Base-by-base conservation (phyloP, 2,113 vertebrate genomes). In the Chaenogobius annularis region DNA sequence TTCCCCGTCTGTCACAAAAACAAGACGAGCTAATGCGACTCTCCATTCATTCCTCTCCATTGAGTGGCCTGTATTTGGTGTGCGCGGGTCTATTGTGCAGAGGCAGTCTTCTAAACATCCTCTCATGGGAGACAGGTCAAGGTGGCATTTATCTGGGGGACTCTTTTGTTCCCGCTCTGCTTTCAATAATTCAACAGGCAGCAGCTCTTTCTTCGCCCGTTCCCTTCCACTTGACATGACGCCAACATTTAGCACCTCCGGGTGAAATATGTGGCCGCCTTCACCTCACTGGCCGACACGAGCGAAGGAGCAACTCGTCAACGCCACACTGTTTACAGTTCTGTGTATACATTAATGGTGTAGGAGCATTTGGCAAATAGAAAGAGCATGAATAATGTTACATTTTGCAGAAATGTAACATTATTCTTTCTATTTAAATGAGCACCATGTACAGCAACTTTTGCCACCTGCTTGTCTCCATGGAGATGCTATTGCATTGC, bases 111-210 rank as follows among this genome's bases (percentile, higher is more conserved):
- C 83, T 67, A 80, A 84, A 75, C 81, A 75, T 75, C 66, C 80
- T 89, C 52, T 83, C 69, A 55, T 55, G 83, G 84, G 80, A 81
- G 50, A 59, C 35, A 58, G 81, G 77, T 85, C 10, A 14, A 68
- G 73, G 63, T 84, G 85, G 80, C 85, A 88, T 90, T 92, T 89
- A 87, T 86, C 72, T 75, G 52, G 69, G 81, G 67, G 74, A 73
- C 70, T 82, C 80, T 84, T 89, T 89, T 89, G 77, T 89, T 89
- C 83, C 84, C 84, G 72, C 68, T 83, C 74, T 10, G 19, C 68
- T 72, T 85, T 91, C 73, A 92, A 90, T 89, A 88, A 91, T 92
- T 91, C 79, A 92, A 15, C 15, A 77, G 80, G 55, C 79, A 70
- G 50, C 50, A 13, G 67, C 62, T 48, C 40, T 83, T 84, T 79